A percentile compares a stretch with the other conserved stretches of the same genome.
Conservation (phyloP, 2,113 vertebrate species). For the Amazona guildingii region DNA sequence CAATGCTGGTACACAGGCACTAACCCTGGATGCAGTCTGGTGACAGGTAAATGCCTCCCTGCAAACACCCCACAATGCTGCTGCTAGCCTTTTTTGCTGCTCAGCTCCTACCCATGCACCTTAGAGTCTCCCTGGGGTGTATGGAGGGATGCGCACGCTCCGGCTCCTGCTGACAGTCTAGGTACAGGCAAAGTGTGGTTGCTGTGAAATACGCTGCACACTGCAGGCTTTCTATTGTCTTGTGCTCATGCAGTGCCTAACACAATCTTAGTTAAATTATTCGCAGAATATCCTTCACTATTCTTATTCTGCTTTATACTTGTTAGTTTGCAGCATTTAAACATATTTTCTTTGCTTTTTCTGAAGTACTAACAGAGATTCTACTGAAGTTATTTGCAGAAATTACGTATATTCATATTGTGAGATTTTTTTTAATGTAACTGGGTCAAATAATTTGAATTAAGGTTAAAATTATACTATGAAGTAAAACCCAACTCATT, state of each 20-base stretch:
- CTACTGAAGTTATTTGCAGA: not conserved
- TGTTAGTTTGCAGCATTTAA: not conserved
- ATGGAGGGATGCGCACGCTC: fast-evolving
- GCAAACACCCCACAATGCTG: fast-evolving
- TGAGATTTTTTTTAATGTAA: not conserved
- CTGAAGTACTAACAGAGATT: not conserved
- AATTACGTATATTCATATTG: not conserved
- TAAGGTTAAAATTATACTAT: not conserved
- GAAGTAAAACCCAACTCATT: not conserved
- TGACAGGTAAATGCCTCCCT: fast-evolving
- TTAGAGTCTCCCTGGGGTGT: fast-evolving
- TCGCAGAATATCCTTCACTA: not conserved
- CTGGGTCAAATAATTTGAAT: not conserved
- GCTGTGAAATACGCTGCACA: fast-evolving
- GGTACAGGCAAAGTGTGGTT: fast-evolving
- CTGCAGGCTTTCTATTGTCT: not conserved
- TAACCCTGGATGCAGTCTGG: fast-evolving
- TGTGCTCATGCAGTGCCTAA: fast-evolving
- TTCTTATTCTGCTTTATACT: not conserved
- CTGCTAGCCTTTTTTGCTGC: fast-evolving
- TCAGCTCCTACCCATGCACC: fast-evolving
- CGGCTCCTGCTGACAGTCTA: fast-evolving
- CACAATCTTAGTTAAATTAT: not conserved
- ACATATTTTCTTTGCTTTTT: not conserved
- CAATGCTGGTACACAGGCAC: fast-evolving